phyloP scores from a whole-genome alignment of 2,888 invertebrate genomes.

The Diloba caeruleocephala region DNA sequence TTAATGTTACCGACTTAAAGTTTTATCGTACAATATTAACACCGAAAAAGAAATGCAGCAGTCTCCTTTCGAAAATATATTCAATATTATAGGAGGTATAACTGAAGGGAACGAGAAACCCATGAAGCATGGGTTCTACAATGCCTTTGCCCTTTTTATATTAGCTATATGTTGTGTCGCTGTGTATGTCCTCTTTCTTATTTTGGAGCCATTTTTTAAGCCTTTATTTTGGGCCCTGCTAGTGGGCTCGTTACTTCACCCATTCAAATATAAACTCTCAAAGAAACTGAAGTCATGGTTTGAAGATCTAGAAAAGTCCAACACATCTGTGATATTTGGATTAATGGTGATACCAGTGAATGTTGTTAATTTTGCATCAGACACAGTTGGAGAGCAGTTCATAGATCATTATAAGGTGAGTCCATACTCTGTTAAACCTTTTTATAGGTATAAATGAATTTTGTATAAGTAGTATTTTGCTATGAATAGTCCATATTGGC shows the following conservation, averaged over 20 bases:
- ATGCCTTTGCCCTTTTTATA: conserved; percentile 94
- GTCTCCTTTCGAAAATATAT: conserved; percentile 91
- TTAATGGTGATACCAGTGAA: conserved; percentile 92
- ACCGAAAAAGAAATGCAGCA: conserved; percentile 80
- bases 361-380: conserved; percentile 93
- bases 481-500: too few species aligned
- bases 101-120: conserved; percentile 95
- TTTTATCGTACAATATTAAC: conserved; percentile 18
- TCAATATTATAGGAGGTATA: conserved; percentile 91
- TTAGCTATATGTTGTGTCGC: conserved; percentile 91
- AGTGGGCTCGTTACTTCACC: conserved; percentile 99
- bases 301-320: conserved; percentile 90
- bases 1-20: conserved; percentile 28
- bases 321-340: conserved; percentile 90
- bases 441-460: background rate
- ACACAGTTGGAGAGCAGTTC: conserved; percentile 92
- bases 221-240: conserved; percentile 98
- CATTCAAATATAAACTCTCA: conserved; percentile 95
- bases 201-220: conserved; percentile 97
- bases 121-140: conserved; percentile 97
- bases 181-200: conserved; percentile 94
- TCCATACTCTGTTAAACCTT: background rate
- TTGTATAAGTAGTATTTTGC: background rate
- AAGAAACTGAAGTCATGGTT: conserved; percentile 94
- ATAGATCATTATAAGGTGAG: conserved; percentile 90